phyloP scores from a whole-genome alignment of 2,113 vertebrate species.

The Caloenas nicobarica region DNA sequence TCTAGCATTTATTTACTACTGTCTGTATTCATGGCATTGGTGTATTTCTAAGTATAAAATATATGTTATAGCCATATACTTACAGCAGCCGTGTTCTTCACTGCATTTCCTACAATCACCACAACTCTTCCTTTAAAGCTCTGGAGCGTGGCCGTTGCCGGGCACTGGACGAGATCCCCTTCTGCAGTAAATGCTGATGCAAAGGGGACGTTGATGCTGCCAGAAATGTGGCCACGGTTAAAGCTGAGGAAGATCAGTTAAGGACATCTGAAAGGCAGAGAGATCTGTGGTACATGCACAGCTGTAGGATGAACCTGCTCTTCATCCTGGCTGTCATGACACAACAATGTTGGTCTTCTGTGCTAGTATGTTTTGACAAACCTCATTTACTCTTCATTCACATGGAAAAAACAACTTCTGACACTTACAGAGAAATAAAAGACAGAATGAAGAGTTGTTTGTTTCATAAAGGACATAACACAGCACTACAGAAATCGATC shows the following conservation, averaged over 20 bases:
- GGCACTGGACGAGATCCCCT: constrained; percentile 86
- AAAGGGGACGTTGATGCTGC: constrained; percentile 93
- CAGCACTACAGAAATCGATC: background rate
- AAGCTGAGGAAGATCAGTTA: constrained; percentile 82
- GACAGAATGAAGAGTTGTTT: background rate
- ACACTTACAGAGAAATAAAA: background rate
- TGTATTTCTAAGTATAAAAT: background rate
- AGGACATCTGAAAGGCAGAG: constrained; percentile 61
- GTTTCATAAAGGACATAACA: background rate
- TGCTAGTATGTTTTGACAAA: background rate
- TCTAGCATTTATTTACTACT: background rate
- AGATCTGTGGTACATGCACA: background rate
- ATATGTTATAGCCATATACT: background rate
- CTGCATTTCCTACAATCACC: constrained; percentile 88
- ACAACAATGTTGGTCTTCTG: background rate
- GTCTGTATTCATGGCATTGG: background rate
- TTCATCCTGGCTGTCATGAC: background rate
- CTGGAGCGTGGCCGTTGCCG: constrained; percentile 80
- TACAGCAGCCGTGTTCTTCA: constrained; percentile 85
- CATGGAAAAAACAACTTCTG: background rate
- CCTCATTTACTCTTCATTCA: background rate
- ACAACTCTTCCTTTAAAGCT: constrained; percentile 90
- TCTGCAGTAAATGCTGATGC: constrained; percentile 82
- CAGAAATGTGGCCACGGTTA: constrained; percentile 89
- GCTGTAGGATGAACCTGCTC: background rate